These are phyloP conservation scores for Drosophila virilis DNA, from an alignment of 1,140 invertebrate genomes.

Conservation along the genomic window DNA sequence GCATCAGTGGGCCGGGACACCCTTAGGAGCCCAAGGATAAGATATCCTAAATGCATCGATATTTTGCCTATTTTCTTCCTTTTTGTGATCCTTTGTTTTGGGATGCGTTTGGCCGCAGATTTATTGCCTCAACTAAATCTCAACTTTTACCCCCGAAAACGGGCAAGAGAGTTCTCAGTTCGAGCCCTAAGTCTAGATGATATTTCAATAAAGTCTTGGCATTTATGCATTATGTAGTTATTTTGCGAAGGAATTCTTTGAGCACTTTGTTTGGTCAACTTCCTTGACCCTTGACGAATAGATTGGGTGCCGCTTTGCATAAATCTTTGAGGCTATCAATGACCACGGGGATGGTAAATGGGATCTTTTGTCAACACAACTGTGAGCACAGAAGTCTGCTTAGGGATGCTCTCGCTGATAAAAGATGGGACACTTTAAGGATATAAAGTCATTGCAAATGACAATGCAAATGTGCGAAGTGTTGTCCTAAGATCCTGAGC, in stretches of 20 bases:
- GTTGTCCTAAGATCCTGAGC: neutral
- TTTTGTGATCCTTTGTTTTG: constrained; percentile 64
- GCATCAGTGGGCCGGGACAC: constrained; percentile 39
- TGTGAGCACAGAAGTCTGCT: constrained; percentile 1
- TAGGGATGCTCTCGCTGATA: constrained; percentile 23
- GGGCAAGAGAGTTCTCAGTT: constrained; percentile 2
- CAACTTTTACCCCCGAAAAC: constrained; percentile 38
- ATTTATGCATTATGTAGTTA: no score
- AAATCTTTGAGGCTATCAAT: constrained; percentile 29
- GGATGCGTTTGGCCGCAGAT: constrained; percentile 56
- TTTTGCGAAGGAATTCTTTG: no score
- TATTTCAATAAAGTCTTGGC: constrained; percentile 59
- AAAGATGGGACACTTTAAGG: constrained; percentile 26
- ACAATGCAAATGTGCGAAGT: constrained; percentile 69
- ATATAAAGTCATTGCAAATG: constrained; percentile 39
- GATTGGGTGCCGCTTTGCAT: constrained; percentile 9
- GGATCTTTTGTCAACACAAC: constrained; percentile 51
- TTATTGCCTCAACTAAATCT: constrained; percentile 56
- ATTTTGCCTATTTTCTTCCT: constrained; percentile 53
- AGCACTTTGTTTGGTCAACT: constrained; percentile 25
- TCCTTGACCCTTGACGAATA: constrained; percentile 54
- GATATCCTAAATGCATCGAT: constrained; percentile 7
- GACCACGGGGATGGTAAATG: constrained; percentile 32
- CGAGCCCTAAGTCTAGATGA: constrained; percentile 23
- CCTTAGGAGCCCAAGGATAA: constrained; percentile 28